Conservation (phyloP, 2,888 invertebrate genomes). For the Sacculina carcini region DNA sequence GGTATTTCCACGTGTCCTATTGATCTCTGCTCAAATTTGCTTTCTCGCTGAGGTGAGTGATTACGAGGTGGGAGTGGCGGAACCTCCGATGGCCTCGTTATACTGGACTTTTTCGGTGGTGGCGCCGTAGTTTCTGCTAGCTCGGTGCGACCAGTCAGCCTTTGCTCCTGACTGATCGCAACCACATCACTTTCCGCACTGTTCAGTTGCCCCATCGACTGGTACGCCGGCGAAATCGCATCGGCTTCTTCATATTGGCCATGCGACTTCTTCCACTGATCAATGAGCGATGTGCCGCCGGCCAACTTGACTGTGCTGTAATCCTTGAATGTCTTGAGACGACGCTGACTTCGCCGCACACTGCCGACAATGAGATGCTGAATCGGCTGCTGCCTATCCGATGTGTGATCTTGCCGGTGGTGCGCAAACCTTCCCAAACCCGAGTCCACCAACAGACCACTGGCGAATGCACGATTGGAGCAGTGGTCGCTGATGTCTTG, state of each 20-base stretch:
- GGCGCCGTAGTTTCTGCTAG: not conserved
- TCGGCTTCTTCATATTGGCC: not conserved
- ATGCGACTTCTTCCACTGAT: not conserved
- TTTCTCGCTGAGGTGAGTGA: not conserved
- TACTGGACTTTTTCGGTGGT: not conserved
- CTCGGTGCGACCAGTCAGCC: not conserved
- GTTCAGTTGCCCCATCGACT: not conserved
- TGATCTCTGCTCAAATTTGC: not conserved
- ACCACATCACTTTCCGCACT: not conserved
- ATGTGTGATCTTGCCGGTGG: too few relatives aligned
- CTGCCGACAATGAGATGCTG: not conserved
- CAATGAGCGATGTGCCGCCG: not conserved
- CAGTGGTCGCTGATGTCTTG: not conserved
- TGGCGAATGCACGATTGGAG: not conserved
- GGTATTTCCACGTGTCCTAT: too few relatives aligned
- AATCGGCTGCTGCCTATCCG: not conserved
- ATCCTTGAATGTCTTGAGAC: slow-evolving; percentile 1
- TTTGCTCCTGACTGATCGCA: not conserved
- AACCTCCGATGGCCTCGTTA: not conserved
- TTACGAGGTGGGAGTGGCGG: not conserved
- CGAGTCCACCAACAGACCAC: not conserved
- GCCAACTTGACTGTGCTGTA: not conserved
- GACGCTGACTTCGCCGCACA: not conserved
- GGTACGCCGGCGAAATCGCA: not conserved
- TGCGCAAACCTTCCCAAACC: too few relatives aligned